Base-by-base conservation (phyloP, 2,888 invertebrate genomes). In the Melikaiella ostensackeni region DNA sequence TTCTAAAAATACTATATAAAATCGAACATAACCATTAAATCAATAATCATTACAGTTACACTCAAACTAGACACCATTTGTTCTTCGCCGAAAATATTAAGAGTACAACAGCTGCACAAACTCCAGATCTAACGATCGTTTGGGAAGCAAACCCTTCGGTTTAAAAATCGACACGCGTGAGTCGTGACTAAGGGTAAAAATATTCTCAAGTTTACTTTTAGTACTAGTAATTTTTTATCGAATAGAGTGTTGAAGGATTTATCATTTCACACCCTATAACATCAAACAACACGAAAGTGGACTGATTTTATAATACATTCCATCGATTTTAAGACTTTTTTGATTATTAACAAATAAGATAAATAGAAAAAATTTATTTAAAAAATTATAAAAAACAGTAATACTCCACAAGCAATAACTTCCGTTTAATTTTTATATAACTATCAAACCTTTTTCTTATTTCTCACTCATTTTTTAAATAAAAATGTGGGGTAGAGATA, bases 51-150 rank as follows among this genome's bases (percentile, higher is more conserved):
- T 24, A 57, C 21, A 57, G 57, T 21, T 55, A 9, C 21, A 21
- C 21, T 57, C 13, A 57, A 57, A 11, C 57, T 57, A 24, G 24
- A 21, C 1, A 21, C n/a, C 21, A 8, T 55, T 55, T 55, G 4
- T 55, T 55, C 21, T 21, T 55, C 21, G 21, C 5, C 55, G 8
- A 64, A 64, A 24, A 63, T 62, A 62, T 33, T 62, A 16, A 33
- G 30, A 35, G 35, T 33, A 33, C 42, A 30, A 70, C 70, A 70
- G 70, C 70, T 70, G 50, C n/a, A 70, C 30, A 70, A 70, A 70
- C 50, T 50, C 16, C 13, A 46, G 24, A 46, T 24, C 42, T 42
- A 30, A 50, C 30, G 70, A 70, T 30, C 50, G 70, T 30, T 70
- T n/a, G 19, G 9, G 30, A 46, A 70, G 46, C 11, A 70, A 11